These are phyloP conservation scores for Brenthis hecate DNA, from an alignment of 2,888 invertebrate species.

Conservation along the genomic window DNA sequence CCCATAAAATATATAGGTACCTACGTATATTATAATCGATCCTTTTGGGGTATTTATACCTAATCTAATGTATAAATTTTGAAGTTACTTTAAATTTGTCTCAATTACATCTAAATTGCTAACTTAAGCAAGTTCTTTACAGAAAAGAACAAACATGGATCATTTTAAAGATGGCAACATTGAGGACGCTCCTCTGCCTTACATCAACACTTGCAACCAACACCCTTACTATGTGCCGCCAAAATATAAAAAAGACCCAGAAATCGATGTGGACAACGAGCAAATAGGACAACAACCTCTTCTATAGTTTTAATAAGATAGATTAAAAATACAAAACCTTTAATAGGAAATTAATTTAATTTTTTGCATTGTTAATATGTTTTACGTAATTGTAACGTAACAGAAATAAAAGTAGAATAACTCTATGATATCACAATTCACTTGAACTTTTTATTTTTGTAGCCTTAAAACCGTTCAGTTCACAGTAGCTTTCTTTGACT, in stretches of 20 bases:
- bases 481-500: too few relatives aligned
- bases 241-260: conserved; percentile 62
- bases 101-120: not conserved
- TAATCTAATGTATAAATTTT: too few relatives aligned
- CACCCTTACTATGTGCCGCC: conserved; percentile 38
- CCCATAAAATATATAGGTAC: too few relatives aligned
- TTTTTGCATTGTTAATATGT: too few relatives aligned
- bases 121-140: not conserved
- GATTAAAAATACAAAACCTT: not conserved
- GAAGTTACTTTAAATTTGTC: not conserved
- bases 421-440: too few relatives aligned
- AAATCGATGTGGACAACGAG: conserved; percentile 54
- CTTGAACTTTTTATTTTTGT: too few relatives aligned
- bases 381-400: too few relatives aligned
- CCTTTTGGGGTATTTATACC: too few relatives aligned
- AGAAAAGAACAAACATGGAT: conserved; percentile 28
- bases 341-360: too few relatives aligned
- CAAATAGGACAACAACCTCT: conserved; percentile 47
- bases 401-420: too few relatives aligned
- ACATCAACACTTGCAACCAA: not conserved
- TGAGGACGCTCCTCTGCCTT: conserved; percentile 2
- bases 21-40: too few relatives aligned
- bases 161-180: not conserved
- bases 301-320: conserved; percentile 34
- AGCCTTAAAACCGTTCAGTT: too few relatives aligned